Conservation (phyloP, 2,888 invertebrate genomes). For the Cephus pygmeus region DNA sequence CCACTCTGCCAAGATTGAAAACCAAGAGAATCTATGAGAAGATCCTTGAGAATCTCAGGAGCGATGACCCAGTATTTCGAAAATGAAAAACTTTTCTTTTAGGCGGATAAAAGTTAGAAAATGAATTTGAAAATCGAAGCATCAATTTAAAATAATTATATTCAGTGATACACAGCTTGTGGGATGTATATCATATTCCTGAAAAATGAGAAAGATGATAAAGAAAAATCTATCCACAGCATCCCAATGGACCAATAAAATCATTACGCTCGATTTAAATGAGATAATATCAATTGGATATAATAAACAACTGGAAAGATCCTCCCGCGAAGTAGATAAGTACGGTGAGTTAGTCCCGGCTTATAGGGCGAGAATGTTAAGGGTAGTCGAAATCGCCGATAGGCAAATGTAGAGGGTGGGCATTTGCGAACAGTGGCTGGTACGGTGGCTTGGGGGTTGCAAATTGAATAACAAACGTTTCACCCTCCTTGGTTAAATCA, state of each 20-base stretch:
- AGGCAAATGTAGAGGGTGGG: conserved; percentile 12
- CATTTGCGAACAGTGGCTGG: conserved; percentile 46
- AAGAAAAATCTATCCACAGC: background rate
- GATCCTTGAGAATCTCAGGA: background rate
- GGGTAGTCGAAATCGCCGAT: background rate
- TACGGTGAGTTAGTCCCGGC: background rate
- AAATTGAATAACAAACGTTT: conserved; percentile 64
- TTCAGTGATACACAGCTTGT: background rate
- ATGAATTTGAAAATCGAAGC: background rate
- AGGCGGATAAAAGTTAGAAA: background rate
- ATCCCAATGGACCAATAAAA: background rate
- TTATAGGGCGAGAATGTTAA: background rate
- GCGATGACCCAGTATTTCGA: background rate
- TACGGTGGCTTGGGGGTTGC: conserved; percentile 43
- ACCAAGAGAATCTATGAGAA: background rate
- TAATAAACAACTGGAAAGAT: background rate
- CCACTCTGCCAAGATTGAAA: background rate
- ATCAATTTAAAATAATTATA: background rate
- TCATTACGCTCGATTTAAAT: background rate
- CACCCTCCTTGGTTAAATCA: conserved; percentile 60
- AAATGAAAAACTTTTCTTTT: background rate
- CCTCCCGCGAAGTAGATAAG: background rate
- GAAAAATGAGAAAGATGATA: background rate
- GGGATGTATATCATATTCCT: background rate
- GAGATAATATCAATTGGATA: background rate